Evolutionary conservation across 2,113 vertebrate genomes (phyloP).

Genomic region (Paradoxurus hermaphroditus): DNA sequence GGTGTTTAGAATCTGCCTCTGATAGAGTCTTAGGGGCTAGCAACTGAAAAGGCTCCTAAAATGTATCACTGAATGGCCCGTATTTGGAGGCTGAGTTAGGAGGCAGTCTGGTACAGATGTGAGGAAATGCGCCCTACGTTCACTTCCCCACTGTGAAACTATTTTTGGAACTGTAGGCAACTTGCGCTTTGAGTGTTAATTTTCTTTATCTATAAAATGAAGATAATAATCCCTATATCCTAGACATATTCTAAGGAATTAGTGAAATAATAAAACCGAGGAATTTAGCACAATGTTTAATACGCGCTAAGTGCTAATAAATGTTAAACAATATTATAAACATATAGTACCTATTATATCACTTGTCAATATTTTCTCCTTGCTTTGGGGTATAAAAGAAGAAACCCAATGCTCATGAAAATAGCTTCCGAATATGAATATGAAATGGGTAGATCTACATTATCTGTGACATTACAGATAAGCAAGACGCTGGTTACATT

Average conservation of each 20-base stretch:
- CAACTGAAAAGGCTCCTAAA: not conserved
- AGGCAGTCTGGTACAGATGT: not conserved
- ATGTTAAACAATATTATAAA: not conserved
- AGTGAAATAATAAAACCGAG: not conserved
- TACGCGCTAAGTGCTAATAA: not conserved
- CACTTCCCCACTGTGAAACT: not conserved
- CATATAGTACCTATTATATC: not conserved
- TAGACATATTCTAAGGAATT: not conserved
- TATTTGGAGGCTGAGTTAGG: not conserved
- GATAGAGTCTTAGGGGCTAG: not conserved
- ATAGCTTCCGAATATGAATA: not conserved
- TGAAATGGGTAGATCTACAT: not conserved
- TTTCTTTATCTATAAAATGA: not conserved
- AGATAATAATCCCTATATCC: slow-evolving; percentile 15
- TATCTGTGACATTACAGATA: not conserved
- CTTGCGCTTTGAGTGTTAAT: not conserved
- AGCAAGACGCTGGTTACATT: too few species aligned
- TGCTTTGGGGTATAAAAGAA: not conserved
- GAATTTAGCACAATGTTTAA: not conserved
- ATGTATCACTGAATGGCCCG: not conserved
- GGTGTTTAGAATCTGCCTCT: not conserved
- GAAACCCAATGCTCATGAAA: not conserved
- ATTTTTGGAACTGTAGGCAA: not conserved
- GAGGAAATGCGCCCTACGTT: not conserved
- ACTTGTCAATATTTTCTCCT: not conserved